Conservation (phyloP, 2,888 invertebrate genomes). For the Pristionchus arcanus region DNA sequence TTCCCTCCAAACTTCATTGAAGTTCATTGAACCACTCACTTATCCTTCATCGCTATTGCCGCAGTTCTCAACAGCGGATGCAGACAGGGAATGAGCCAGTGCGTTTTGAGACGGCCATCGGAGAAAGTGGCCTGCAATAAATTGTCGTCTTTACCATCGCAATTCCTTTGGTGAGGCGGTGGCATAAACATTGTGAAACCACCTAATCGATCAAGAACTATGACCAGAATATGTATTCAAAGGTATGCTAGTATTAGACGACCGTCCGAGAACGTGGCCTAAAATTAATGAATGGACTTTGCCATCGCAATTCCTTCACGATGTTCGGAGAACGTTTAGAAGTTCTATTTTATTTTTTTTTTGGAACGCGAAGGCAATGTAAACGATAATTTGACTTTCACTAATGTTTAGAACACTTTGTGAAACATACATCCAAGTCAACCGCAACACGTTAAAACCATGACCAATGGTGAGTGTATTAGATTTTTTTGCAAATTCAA, state of each 20-base stretch:
- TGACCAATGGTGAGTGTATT: too few relatives aligned
- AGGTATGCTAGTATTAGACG: too few relatives aligned
- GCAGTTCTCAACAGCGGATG: slow-evolving; percentile 50
- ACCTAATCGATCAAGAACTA: too few relatives aligned
- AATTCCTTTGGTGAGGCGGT: background rate
- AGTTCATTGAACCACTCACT: background rate
- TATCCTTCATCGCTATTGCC: slow-evolving; percentile 46
- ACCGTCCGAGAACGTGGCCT: slow-evolving; percentile 42
- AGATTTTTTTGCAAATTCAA: too few relatives aligned
- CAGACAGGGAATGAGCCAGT: slow-evolving; percentile 50
- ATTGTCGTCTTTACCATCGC: background rate
- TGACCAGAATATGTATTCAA: too few relatives aligned
- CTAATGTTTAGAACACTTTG: too few relatives aligned
- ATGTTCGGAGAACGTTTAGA: slow-evolving; percentile 39
- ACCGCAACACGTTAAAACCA: too few relatives aligned
- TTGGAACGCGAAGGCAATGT: too few relatives aligned
- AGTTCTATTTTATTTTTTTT: too few relatives aligned
- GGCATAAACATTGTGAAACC: too few relatives aligned
- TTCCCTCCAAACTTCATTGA: background rate
- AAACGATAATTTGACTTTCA: too few relatives aligned
- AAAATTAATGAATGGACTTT: background rate
- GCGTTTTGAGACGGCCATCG: slow-evolving; percentile 38
- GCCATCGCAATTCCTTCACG: background rate
- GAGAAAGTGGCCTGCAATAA: slow-evolving; percentile 22
- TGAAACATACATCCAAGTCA: background rate